Conservation (phyloP, 2,113 vertebrate species). For the Colinus virginianus region DNA sequence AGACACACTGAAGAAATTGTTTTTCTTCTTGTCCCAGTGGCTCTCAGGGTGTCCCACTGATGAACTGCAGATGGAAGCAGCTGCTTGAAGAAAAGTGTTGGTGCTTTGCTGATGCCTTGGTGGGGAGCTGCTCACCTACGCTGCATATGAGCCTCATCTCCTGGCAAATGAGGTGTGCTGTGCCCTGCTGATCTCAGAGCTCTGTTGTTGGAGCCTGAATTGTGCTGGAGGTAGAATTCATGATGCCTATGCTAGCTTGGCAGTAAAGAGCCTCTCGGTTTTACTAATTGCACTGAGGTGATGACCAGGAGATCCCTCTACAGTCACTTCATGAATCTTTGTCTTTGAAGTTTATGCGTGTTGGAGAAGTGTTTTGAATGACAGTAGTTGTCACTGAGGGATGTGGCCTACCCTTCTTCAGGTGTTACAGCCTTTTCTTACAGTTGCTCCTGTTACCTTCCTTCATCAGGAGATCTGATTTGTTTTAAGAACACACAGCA, state of each 20-base stretch:
- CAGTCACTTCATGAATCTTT: background rate
- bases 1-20: background rate
- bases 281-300: background rate
- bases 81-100: background rate
- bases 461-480: background rate
- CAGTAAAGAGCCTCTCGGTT: background rate
- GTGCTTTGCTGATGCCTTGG: background rate
- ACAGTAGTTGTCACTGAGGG: background rate
- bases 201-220: background rate
- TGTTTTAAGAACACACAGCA: background rate
- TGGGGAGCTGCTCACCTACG: background rate
- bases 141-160: background rate
- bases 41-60: rapidly evolving
- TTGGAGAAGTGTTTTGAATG: background rate
- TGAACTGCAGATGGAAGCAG: background rate
- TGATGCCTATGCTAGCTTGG: background rate
- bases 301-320: background rate
- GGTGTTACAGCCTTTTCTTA: background rate
- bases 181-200: background rate
- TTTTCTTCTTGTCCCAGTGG: background rate
- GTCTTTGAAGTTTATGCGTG: background rate
- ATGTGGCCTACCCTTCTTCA: background rate
- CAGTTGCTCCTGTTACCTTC: background rate
- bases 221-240: background rate
- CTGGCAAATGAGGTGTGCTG: background rate